Base-by-base conservation (phyloP, 64 coral and sea anemone species). In the Porites lutea region DNA sequence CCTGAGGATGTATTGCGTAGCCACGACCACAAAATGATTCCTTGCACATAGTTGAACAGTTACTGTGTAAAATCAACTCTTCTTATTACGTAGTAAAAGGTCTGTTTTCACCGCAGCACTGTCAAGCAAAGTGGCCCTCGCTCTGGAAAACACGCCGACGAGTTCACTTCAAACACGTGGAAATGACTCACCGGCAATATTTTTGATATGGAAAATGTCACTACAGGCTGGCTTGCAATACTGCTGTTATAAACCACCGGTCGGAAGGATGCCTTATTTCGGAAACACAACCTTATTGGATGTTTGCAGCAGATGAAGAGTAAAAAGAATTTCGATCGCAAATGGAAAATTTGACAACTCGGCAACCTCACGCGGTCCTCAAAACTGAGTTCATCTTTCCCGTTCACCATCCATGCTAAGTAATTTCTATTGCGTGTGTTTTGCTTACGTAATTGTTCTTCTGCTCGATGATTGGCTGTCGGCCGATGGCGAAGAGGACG, bases 341-440 rank as follows among this genome's bases (percentile, higher is more conserved):
- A 76, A 78, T 20, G 53, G 72, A 21, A 48, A 71, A 81, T 16
- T 54, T 76, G 77, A 59, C 52, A 66, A 80, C 67, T 48, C 49
- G 62, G 62, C 58, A 91, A 91, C 45, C 55, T 71, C 59, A 37
- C 69, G 57, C 45, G 21, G 69, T 13, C 65, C 19, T 74, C 69
- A 20, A 83, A 79, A 71, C 22, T 54, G 6, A 62, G 58, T 18
- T 75, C 64, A 70, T 13, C 51, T 82, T 72, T 60, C 54, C 59
- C 83, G 79, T 48, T 83, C 59, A 61, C 80, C 88, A 72, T 71
- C 88, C 65, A 90, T 90, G 88, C 76, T 47, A 82, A 82, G 76
- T 71, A 90, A 83, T 91, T 83, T 91, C 69, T 63, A 91, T 83
- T 91, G 79, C 89, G 89, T 81, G 89, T 84, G 18, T 84, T 84